Percentiles rank a stretch among this genome's conserved stretches.
Conservation (phyloP, 1,140 invertebrate genomes). For the Lethocerus indicus region DNA sequence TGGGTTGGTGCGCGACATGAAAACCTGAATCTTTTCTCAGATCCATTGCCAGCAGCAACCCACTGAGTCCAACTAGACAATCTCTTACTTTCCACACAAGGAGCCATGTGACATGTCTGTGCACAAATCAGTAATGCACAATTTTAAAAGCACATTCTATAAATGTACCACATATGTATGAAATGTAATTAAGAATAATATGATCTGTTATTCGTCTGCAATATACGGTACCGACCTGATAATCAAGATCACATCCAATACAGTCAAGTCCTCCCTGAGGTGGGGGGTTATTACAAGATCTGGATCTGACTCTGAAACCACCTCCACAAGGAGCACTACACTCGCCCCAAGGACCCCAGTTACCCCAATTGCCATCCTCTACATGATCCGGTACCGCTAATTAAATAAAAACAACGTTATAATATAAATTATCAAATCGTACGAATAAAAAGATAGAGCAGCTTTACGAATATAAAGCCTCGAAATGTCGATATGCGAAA, state of each 20-base stretch:
- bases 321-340: slow-evolving; percentile 39
- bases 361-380: slow-evolving; percentile 53
- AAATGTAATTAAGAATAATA: background rate
- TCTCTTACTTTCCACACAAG: slow-evolving; percentile 46
- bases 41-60: slow-evolving; percentile 36
- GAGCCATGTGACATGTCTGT: slow-evolving; percentile 42
- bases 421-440: background rate
- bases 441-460: too few species aligned
- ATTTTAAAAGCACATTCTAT: too few species aligned
- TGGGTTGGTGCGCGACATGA: slow-evolving; percentile 56
- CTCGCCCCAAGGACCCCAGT: slow-evolving; percentile 50
- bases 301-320: slow-evolving; percentile 28
- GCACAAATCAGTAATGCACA: background rate
- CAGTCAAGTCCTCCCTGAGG: slow-evolving; percentile 46
- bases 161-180: too few species aligned
- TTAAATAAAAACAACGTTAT: slow-evolving; percentile 7
- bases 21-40: slow-evolving; percentile 58
- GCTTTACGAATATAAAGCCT: too few species aligned
- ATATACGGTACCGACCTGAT: slow-evolving; percentile 14
- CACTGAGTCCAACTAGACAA: slow-evolving; percentile 60
- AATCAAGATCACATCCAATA: slow-evolving; percentile 37
- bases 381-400: slow-evolving; percentile 33
- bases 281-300: slow-evolving; percentile 44
- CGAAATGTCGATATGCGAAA: too few species aligned
- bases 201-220: background rate